Percentiles rank a stretch among this genome's conserved stretches.
Evolutionary conservation across 2,113 vertebrate species (phyloP).

Genomic region (Rattus norvegicus): GRCr8 NC_086030.1:13526001-13526500

Average conservation of each 20-base stretch:
- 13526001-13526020: accelerated
- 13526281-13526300: not conserved
- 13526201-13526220: constrained; percentile 72
- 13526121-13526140: not conserved
- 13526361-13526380: not conserved
- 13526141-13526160: not conserved
- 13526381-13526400: not conserved
- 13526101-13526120: not conserved
- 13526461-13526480: no score
- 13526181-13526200: not conserved
- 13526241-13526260: constrained; percentile 50
- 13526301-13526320: accelerated
- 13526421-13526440: accelerated
- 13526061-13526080: accelerated
- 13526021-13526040: not conserved
- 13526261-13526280: constrained; percentile 55
- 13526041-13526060: not conserved
- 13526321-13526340: accelerated
- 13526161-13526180: constrained; percentile 50
- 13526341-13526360: not conserved
- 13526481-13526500: no score
- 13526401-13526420: not conserved
- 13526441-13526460: accelerated
- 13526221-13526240: constrained; percentile 74
- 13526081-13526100: accelerated